Evolutionary conservation across 2,888 invertebrate genomes (phyloP).

Genomic region (Drosophila kuntzei): DNA sequence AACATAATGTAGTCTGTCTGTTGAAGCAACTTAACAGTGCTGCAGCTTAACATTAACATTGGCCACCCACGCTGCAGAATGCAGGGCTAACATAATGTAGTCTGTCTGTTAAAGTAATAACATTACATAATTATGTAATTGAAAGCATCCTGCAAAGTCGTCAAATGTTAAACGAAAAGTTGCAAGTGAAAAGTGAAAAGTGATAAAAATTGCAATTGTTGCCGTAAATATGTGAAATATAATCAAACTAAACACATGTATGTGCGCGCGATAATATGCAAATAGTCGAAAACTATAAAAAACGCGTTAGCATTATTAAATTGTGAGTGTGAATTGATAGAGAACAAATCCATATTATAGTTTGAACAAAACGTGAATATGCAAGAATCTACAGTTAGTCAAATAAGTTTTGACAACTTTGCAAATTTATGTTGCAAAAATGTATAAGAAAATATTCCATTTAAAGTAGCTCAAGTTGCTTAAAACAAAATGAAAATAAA

Average conservation of each 20-base stretch:
- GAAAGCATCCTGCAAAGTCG: too few species aligned
- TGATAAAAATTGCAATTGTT: background rate
- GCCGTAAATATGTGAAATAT: slow-evolving; percentile 35
- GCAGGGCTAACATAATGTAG: background rate
- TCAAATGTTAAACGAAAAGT: too few species aligned
- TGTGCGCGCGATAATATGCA: slow-evolving; percentile 33
- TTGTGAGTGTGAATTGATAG: slow-evolving; percentile 49
- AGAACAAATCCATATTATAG: slow-evolving; percentile 56
- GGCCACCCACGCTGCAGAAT: background rate
- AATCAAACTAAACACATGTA: slow-evolving; percentile 49
- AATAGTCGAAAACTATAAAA: slow-evolving; percentile 62
- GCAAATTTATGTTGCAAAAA: too few species aligned
- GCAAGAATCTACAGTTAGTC: too few species aligned
- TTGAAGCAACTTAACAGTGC: too few species aligned
- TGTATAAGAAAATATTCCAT: too few species aligned
- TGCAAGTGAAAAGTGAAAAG: background rate
- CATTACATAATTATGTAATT: background rate
- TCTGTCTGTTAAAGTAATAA: background rate
- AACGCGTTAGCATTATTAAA: slow-evolving; percentile 47
- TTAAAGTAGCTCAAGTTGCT: too few species aligned
- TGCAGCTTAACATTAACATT: slow-evolving; percentile 1
- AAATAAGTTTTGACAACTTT: too few species aligned
- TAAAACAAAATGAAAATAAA: too few species aligned
- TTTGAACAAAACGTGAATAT: slow-evolving; percentile 65
- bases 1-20: background rate